Percentiles rank a stretch among this genome's conserved stretches.
phyloP scores from a whole-genome alignment of 1,140 invertebrate genomes.

The Drosophila fuyamai region DNA sequence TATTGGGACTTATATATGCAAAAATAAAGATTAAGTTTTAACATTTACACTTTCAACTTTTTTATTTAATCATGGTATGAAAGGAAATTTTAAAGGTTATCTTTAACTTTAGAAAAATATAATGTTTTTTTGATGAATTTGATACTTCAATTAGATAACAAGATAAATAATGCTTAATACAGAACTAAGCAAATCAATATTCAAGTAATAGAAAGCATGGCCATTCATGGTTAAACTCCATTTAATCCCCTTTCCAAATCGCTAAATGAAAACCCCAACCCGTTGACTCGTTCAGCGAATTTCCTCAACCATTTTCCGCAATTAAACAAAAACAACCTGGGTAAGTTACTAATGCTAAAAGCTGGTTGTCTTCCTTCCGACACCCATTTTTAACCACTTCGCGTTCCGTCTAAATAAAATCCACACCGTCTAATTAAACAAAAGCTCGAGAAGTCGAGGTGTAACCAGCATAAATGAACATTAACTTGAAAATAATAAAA shows the following conservation, averaged over 20 bases:
- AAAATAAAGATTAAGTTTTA: too few species aligned
- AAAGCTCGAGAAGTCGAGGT: constrained; percentile 75
- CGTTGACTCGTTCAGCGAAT: constrained; percentile 20
- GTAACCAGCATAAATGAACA: constrained; percentile 82
- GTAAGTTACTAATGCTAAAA: constrained; percentile 45
- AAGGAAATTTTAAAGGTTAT: too few species aligned
- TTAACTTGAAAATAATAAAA: constrained; percentile 83
- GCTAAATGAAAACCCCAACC: neutral
- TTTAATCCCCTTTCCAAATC: neutral
- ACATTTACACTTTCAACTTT: too few species aligned
- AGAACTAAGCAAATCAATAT: too few species aligned
- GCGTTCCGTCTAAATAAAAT: constrained; percentile 64
- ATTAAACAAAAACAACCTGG: constrained; percentile 72
- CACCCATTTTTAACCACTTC: constrained; percentile 12
- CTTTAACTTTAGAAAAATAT: too few species aligned
- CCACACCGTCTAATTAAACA: constrained; percentile 80
- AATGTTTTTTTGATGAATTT: too few species aligned
- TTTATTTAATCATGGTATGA: too few species aligned
- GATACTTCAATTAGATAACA: too few species aligned
- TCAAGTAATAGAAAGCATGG: neutral
- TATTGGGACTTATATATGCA: too few species aligned
- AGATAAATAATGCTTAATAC: too few species aligned
- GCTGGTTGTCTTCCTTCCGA: constrained; percentile 35
- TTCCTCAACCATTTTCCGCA: constrained; percentile 49
- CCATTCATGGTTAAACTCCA: constrained; percentile 4